A percentile compares a stretch with the other conserved stretches of the same genome.
phyloP scores from a whole-genome alignment of 2,888 invertebrate species.

The Pristionchus fissidentatus region DNA sequence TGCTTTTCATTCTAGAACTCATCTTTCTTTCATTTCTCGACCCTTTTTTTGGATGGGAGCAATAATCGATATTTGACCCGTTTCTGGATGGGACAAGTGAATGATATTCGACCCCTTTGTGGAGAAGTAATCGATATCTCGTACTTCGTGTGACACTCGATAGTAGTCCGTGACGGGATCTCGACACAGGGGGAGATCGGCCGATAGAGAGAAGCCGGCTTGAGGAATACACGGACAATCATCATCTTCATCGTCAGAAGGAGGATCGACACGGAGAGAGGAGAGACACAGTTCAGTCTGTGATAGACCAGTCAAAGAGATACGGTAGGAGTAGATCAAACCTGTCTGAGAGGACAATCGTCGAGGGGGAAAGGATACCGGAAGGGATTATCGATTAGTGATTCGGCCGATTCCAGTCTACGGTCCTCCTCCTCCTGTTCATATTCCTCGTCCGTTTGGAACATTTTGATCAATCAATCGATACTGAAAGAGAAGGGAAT shows the following conservation, averaged over 20 bases:
- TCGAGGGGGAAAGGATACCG: not conserved
- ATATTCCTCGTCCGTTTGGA: slow-evolving; percentile 43
- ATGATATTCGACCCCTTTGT: not conserved
- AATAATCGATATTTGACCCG: no score
- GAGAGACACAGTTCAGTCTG: slow-evolving; percentile 46
- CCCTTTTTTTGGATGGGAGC: no score
- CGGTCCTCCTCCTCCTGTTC: slow-evolving; percentile 17
- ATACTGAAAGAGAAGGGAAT: not conserved
- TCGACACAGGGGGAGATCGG: slow-evolving; percentile 30
- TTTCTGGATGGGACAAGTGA: not conserved
- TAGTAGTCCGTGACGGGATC: slow-evolving; percentile 74
- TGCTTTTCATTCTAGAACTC: no score
- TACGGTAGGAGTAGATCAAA: not conserved
- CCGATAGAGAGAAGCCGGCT: not conserved
- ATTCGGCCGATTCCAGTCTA: not conserved
- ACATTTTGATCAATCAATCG: slow-evolving; percentile 10
- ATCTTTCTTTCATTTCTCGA: no score
- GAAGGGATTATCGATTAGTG: not conserved
- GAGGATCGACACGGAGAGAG: slow-evolving; percentile 2
- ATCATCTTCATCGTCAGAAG: slow-evolving; percentile 39
- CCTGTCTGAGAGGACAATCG: slow-evolving; percentile 26
- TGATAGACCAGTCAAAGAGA: no score
- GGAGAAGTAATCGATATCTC: no score
- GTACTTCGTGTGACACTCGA: slow-evolving; percentile 69
- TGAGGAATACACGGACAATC: slow-evolving; percentile 21